Conservation (phyloP, 2,113 vertebrate species). For the Pardalotus punctatus region DNA sequence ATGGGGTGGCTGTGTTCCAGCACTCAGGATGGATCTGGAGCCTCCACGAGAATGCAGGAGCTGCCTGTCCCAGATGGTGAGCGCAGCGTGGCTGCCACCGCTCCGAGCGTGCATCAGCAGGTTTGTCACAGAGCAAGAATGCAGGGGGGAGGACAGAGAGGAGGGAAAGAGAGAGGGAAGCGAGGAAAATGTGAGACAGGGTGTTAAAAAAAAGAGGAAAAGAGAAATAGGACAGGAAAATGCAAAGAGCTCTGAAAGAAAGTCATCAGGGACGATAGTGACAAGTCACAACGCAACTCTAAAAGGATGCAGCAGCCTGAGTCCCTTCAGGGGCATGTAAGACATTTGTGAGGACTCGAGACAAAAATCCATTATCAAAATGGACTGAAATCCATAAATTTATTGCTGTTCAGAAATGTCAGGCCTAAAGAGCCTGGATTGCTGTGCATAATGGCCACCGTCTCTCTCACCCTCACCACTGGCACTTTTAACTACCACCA, state of each 20-base stretch:
- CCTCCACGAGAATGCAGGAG: not conserved
- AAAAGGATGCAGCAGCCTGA: not conserved
- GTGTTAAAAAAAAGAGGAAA: not conserved
- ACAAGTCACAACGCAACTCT: not conserved
- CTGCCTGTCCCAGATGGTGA: slow-evolving; percentile 23
- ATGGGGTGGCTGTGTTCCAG: not conserved
- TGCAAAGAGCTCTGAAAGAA: not conserved
- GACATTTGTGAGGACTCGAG: not conserved
- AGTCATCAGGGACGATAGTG: not conserved
- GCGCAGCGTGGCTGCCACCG: not conserved
- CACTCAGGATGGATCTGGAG: not conserved
- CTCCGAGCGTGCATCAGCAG: slow-evolving; percentile 2
- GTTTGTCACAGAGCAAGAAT: not conserved
- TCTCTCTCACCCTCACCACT: not conserved
- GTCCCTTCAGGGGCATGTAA: not conserved
- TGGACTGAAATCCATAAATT: not conserved
- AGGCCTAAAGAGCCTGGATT: not conserved
- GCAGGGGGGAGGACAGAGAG: not conserved
- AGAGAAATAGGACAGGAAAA: not conserved
- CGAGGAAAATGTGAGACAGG: not conserved
- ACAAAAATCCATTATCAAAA: not conserved
- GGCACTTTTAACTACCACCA: not conserved
- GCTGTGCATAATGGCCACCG: not conserved
- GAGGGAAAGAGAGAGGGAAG: not conserved
- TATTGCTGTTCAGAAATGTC: not conserved